phyloP scores from a whole-genome alignment of 1,140 invertebrate species.

The Cheumatopsyche charites region DNA sequence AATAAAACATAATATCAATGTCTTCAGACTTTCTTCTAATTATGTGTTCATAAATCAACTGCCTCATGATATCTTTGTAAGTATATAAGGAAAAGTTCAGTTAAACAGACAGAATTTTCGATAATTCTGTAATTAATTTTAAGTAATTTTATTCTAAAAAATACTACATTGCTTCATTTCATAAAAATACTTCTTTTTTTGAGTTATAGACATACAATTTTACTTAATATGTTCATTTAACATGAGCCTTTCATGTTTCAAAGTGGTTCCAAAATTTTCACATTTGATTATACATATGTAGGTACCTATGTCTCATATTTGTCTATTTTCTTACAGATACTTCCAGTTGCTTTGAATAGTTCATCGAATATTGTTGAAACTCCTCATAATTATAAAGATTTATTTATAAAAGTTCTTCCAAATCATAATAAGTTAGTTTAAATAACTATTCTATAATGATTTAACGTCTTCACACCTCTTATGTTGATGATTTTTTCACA shows the following conservation, averaged over 20 bases:
- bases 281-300: too few relatives aligned
- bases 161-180: too few relatives aligned
- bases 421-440: slow-evolving; percentile 12
- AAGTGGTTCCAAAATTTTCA: too few relatives aligned
- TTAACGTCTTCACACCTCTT: not conserved
- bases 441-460: not conserved
- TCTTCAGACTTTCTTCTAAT: slow-evolving; percentile 39
- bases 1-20: slow-evolving; percentile 41
- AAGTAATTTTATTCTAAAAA: too few relatives aligned
- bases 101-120: too few relatives aligned
- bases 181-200: too few relatives aligned
- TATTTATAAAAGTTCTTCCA: not conserved
- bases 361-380: slow-evolving; percentile 25
- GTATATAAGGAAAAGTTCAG: too few relatives aligned
- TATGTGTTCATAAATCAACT: slow-evolving; percentile 41
- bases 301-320: too few relatives aligned
- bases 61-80: slow-evolving; percentile 37
- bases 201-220: too few relatives aligned
- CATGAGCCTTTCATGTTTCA: too few relatives aligned
- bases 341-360: not conserved
- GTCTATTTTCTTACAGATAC: slow-evolving; percentile 29
- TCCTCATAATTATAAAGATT: slow-evolving; percentile 16
- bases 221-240: too few relatives aligned
- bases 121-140: slow-evolving; percentile 11
- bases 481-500: slow-evolving; percentile 42